These are phyloP conservation scores for Egretta garzetta DNA, from an alignment of 2,113 vertebrate genomes.

Conservation along the genomic window DNA sequence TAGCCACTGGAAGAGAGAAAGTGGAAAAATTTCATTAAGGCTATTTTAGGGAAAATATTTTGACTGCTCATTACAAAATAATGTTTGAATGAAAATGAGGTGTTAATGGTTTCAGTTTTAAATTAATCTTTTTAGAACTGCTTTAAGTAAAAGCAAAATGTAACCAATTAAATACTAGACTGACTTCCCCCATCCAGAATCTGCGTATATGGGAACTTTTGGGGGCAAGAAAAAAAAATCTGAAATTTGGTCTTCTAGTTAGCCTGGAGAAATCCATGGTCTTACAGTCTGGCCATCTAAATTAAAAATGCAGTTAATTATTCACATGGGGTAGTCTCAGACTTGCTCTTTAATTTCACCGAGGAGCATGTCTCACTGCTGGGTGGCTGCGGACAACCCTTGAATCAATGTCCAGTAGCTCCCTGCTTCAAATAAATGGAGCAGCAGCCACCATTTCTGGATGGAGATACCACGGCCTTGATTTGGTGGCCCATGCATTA, in stretches of 20 bases:
- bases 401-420: not conserved
- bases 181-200: not conserved
- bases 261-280: not conserved
- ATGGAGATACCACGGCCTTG: not conserved
- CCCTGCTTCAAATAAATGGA: not conserved
- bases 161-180: not conserved
- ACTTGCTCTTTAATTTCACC: not conserved
- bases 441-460: not conserved
- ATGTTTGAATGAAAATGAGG: not conserved
- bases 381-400: not conserved
- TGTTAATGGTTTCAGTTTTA: not conserved
- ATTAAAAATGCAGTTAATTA: not conserved
- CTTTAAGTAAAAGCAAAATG: not conserved
- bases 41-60: not conserved
- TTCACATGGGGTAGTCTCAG: not conserved
- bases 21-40: not conserved
- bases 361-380: not conserved
- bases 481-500: fast-evolving
- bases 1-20: not conserved
- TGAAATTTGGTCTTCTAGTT: not conserved
- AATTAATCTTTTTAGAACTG: not conserved
- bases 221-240: not conserved
- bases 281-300: not conserved
- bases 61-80: not conserved
- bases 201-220: not conserved